Conservation (phyloP, 1,140 invertebrate genomes). For the Platorchestia sp. region DNA sequence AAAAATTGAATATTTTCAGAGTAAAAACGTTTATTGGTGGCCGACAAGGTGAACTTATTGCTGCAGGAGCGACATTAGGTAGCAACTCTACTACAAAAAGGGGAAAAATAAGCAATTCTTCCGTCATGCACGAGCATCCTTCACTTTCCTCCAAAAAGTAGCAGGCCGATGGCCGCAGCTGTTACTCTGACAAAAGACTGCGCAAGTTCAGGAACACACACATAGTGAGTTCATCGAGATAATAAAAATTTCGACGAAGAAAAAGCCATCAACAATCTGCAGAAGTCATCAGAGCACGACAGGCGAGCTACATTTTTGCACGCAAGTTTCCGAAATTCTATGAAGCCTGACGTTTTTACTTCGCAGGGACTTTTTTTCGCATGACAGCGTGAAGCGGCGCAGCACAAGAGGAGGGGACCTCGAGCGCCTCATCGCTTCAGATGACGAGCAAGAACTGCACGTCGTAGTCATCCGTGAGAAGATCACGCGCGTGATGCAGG, state of each 20-base stretch:
- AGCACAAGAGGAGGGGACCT: neutral
- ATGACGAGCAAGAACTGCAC: neutral
- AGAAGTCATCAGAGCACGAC: neutral
- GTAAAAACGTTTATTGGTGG: no score
- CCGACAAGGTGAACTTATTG: neutral
- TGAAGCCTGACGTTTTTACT: neutral
- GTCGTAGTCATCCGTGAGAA: neutral
- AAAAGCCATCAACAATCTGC: neutral
- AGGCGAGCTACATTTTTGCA: neutral
- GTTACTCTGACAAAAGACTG: neutral
- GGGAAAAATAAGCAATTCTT: neutral
- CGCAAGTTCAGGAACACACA: neutral
- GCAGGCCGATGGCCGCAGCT: neutral
- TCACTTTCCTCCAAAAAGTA: neutral
- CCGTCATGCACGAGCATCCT: neutral
- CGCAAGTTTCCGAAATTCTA: neutral
- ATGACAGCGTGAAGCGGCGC: neutral
- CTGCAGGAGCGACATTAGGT: neutral
- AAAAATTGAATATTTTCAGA: no score
- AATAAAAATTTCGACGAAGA: neutral
- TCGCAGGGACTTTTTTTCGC: neutral
- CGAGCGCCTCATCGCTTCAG: neutral
- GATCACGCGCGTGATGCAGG: neutral
- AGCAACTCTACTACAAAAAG: neutral
- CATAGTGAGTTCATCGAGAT: neutral